Percentiles rank a stretch among this genome's conserved stretches.
Evolutionary conservation across 2,113 vertebrate species (phyloP).

Genomic region (Chaetura pelagica): DNA sequence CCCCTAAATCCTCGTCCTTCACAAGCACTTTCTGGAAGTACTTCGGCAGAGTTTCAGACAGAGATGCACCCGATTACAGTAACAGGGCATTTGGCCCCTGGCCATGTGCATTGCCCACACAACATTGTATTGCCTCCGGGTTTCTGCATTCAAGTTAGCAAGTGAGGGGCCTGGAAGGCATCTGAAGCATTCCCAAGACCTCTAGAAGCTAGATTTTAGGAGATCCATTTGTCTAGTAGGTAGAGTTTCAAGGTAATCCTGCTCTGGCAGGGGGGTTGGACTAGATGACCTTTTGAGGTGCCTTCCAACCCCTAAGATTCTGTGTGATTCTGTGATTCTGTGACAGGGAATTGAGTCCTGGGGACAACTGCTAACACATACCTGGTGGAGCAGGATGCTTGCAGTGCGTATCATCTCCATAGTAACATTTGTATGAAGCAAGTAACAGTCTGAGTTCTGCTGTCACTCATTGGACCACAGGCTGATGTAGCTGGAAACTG

Average conservation of each 20-base stretch:
- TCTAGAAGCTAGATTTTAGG: neutral
- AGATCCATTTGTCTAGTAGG: neutral
- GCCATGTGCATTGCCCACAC: neutral
- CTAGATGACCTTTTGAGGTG: no score
- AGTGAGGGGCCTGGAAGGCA: neutral
- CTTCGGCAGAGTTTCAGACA: neutral
- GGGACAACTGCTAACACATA: neutral
- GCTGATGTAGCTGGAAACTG: neutral
- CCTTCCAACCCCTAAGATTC: no score
- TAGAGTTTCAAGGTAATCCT: neutral
- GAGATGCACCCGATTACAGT: neutral
- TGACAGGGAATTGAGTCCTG: neutral
- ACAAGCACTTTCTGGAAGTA: neutral
- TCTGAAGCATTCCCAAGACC: neutral
- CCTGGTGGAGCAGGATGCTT: neutral
- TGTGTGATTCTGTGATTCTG: no score
- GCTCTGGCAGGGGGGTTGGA: no score
- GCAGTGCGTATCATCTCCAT: fast-evolving
- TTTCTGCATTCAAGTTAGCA: neutral
- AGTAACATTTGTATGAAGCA: neutral
- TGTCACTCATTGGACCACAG: neutral
- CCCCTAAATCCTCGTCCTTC: neutral
- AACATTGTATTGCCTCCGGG: neutral
- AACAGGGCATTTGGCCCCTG: neutral
- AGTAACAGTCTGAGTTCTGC: neutral